A percentile compares a stretch with the other conserved stretches of the same genome.
Conservation (phyloP, 2,888 invertebrate species). For the Gymnoscelis rufifasciata region DNA sequence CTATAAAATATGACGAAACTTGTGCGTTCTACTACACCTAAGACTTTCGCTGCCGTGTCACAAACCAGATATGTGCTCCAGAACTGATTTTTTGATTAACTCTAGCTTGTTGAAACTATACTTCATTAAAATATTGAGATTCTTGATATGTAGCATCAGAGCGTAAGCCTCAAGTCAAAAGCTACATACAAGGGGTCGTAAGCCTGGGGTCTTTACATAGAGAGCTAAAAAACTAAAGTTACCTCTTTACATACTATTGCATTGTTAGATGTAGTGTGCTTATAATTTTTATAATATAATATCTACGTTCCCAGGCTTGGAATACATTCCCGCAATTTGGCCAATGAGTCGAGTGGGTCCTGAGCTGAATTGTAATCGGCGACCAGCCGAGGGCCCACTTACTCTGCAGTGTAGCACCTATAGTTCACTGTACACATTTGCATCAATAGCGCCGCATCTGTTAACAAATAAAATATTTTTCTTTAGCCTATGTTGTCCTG, state of each 20-base stretch:
- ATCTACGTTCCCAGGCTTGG: constrained; percentile 12
- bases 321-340: constrained; percentile 22
- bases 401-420: constrained; percentile 66
- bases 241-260: constrained; percentile 13
- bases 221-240: constrained; percentile 23
- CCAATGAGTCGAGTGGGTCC: constrained; percentile 17
- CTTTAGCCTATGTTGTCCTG: neutral
- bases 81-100: constrained; percentile 18
- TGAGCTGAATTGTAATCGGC: constrained; percentile 5
- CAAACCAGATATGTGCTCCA: constrained; percentile 21
- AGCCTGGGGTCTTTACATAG: constrained; percentile 20
- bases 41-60: constrained; percentile 45
- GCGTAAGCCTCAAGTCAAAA: constrained; percentile 59
- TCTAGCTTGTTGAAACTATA: constrained; percentile 30
- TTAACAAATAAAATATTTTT: constrained; percentile 5
- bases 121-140: constrained; percentile 53
- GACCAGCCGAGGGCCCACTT: constrained; percentile 28
- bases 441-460: constrained; percentile 41
- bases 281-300: constrained; percentile 15
- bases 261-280: constrained; percentile 9
- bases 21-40: constrained; percentile 49
- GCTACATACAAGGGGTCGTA: constrained; percentile 38
- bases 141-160: constrained; percentile 68
- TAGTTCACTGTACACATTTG: constrained; percentile 67
- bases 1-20: constrained; percentile 49